phyloP scores from a whole-genome alignment of 2,888 invertebrate species.

The Encarsia formosa region DNA sequence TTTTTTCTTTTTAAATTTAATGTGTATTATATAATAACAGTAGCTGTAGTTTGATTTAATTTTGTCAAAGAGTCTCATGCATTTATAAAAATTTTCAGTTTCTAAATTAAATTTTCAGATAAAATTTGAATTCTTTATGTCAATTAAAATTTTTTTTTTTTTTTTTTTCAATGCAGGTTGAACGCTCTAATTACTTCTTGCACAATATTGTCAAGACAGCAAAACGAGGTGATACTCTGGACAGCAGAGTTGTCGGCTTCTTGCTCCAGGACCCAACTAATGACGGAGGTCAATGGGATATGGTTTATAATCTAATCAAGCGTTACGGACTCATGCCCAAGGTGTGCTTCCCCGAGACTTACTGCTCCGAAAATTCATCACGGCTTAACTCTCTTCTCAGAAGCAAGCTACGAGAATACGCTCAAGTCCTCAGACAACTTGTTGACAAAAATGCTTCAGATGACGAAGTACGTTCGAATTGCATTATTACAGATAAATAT shows the following conservation, averaged over 20 bases:
- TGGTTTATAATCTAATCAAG: slow-evolving; percentile 81
- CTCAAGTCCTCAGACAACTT: slow-evolving; percentile 66
- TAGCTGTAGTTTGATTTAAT: no score
- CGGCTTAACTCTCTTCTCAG: slow-evolving; percentile 76
- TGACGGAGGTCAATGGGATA: slow-evolving; percentile 92
- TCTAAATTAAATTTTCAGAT: no score
- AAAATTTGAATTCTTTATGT: no score
- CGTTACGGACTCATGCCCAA: slow-evolving; percentile 88
- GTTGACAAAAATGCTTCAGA: slow-evolving; percentile 61
- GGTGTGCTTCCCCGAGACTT: slow-evolving; percentile 80
- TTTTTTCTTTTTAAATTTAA: no score
- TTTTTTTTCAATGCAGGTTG: slow-evolving; percentile 62
- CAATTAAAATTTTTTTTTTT: no score
- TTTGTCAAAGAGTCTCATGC: no score
- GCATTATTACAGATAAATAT: not conserved
- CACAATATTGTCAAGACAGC: slow-evolving; percentile 77
- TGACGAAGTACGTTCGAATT: slow-evolving; percentile 52
- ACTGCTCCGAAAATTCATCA: slow-evolving; percentile 68
- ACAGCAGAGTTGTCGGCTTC: slow-evolving; percentile 76
- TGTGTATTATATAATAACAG: no score
- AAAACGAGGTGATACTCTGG: slow-evolving; percentile 68
- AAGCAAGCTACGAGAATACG: slow-evolving; percentile 81
- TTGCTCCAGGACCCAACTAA: slow-evolving; percentile 73
- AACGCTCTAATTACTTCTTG: slow-evolving; percentile 80
- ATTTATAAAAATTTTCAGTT: no score